Evolutionary conservation across 2,888 invertebrate species (phyloP).

Genomic region (Tinea trinotella): DNA sequence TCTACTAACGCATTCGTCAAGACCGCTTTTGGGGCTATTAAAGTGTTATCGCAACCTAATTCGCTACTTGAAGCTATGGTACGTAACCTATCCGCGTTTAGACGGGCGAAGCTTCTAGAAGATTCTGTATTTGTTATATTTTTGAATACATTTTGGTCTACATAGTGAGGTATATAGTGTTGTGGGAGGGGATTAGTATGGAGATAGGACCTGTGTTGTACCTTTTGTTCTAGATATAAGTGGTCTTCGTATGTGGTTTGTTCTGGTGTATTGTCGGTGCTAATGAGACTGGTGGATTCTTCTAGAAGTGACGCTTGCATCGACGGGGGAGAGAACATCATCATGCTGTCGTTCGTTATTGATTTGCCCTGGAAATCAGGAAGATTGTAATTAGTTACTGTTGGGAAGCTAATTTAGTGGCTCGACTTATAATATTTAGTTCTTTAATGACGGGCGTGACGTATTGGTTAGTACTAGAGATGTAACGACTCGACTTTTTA

Average conservation of each 20-base stretch:
- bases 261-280: slow-evolving; percentile 56
- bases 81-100: slow-evolving; percentile 58
- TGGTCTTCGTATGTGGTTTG: slow-evolving; percentile 45
- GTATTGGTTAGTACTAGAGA: too few relatives aligned
- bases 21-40: slow-evolving; percentile 61
- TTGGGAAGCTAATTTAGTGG: too few relatives aligned
- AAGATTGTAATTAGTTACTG: too few relatives aligned
- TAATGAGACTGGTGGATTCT: slow-evolving; percentile 70
- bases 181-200: slow-evolving; percentile 54
- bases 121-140: slow-evolving; percentile 55
- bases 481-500: too few relatives aligned
- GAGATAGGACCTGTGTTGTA: slow-evolving; percentile 66
- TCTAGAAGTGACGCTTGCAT: slow-evolving; percentile 85
- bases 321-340: slow-evolving; percentile 89
- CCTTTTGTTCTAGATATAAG: slow-evolving; percentile 59
- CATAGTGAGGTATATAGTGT: slow-evolving; percentile 24
- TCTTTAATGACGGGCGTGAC: too few relatives aligned
- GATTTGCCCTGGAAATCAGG: slow-evolving; percentile 93
- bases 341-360: slow-evolving; percentile 81
- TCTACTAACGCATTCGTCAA: slow-evolving; percentile 59
- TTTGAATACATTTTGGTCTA: slow-evolving; percentile 37
- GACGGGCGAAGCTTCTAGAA: slow-evolving; percentile 49
- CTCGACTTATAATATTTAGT: too few relatives aligned
- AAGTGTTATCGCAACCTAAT: slow-evolving; percentile 37
- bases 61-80: slow-evolving; percentile 49